phyloP scores from a whole-genome alignment of 2,113 vertebrate genomes.

The Nymphicus hollandicus region DNA sequence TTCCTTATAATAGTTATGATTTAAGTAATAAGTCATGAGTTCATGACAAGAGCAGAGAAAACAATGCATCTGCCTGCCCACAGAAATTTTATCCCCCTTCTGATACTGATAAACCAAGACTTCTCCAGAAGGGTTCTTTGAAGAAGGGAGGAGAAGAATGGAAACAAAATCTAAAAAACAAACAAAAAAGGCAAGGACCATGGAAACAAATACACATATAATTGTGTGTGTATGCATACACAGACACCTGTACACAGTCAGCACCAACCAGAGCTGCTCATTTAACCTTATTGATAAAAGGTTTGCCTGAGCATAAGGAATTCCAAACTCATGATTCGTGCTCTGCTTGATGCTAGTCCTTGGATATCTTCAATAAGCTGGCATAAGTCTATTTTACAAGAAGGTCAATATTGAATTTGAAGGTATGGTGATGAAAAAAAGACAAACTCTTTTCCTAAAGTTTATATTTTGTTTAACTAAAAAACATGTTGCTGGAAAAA shows the following conservation, averaged over 20 bases:
- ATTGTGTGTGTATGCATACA: accelerated
- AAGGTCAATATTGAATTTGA: not conserved
- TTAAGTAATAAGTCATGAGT: not conserved
- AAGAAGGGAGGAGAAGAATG: not conserved
- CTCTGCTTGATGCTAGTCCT: not conserved
- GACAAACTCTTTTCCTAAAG: accelerated
- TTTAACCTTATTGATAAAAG: not conserved
- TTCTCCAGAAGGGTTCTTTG: not conserved
- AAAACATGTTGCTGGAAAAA: not conserved
- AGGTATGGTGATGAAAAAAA: not conserved
- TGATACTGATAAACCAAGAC: not conserved
- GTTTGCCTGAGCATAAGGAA: not conserved
- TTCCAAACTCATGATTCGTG: not conserved
- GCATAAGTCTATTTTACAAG: not conserved
- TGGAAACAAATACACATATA: not conserved
- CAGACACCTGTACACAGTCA: not conserved
- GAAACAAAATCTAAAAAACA: not conserved
- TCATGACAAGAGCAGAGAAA: not conserved
- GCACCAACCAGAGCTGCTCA: not conserved
- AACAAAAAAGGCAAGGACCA: accelerated
- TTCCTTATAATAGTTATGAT: not conserved
- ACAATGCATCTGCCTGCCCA: not conserved
- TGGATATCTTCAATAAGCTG: not conserved
- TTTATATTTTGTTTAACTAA: not conserved
- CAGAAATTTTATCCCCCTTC: not conserved